Base-by-base conservation (phyloP, 2,888 invertebrate genomes). In the Antheraea yamamai region DNA sequence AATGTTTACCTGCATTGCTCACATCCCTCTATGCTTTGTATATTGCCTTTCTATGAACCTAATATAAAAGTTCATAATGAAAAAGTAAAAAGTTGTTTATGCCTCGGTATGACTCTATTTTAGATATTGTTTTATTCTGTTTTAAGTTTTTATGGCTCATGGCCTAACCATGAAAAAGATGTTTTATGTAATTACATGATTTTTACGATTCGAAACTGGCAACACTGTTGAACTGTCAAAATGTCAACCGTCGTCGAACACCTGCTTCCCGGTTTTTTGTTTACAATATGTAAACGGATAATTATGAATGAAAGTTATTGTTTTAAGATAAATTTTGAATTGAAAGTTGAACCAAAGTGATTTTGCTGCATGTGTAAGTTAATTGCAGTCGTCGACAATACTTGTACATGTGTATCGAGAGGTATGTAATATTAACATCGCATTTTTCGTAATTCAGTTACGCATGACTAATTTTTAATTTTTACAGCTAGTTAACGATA, bases 231-330 rank as follows among this genome's bases (percentile, higher is more conserved):
- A 78, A 74, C 81, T 87, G 87, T 87, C 88, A 86, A 80, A 91
- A 91, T 90, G 91, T 85, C 88, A 78, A 74, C 74, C 76, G 76
- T 58, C 74, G 66, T 73, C 76, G 77, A 81, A 87, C 93, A 93
- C 87, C 93, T 94, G 93, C 89, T 84, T 82, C 81, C 79, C 84
- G 81, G 80, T 86, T 88, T 85, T 88, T 90, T 90, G 89, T 91
- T 91, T 91, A 88, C 88, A 78, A 79, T 81, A 78, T 78, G 78
- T 35, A 86, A 85, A 86, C 84, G 79, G 80, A 83, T 86, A 88
- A 79, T 87, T 82, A 86, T 91, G 82, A 91, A 90, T 90, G 81
- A 91, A 90, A 89, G 12, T 75, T 81, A 77, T 77, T 79, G 74
- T 79, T 81, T 72, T 77, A 68, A 30, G 10, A 72, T 20, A 10